Percentiles rank a stretch among this genome's conserved stretches.
Conservation (phyloP, 2,888 invertebrate species). For the Trissoscelio sp. region DNA sequence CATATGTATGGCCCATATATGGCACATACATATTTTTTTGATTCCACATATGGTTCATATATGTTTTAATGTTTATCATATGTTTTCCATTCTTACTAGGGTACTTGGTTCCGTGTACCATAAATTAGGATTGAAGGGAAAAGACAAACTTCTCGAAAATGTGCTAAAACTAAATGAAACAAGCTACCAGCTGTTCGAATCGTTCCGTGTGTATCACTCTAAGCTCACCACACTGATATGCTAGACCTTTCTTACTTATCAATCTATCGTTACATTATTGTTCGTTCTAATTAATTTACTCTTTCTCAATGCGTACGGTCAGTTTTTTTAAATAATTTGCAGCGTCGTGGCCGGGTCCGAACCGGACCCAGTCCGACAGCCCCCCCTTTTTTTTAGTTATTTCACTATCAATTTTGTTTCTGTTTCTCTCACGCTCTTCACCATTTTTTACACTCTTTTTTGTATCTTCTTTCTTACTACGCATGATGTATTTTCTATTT, state of each 20-base stretch:
- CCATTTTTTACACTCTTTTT: conserved; percentile 25
- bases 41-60: too few species aligned
- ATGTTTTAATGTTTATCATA: too few species aligned
- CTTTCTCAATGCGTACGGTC: conserved; percentile 50
- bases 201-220: conserved; percentile 77
- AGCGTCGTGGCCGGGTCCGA: too few species aligned
- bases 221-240: conserved; percentile 83
- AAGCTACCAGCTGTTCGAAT: conserved; percentile 67
- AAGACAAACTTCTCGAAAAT: too few species aligned
- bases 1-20: too few species aligned
- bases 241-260: conserved; percentile 77
- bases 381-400: conserved; percentile 1
- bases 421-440: conserved; percentile 26
- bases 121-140: too few species aligned
- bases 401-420: conserved; percentile 46
- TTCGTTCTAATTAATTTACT: conserved; percentile 61
- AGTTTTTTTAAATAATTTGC: conserved; percentile 34
- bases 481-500: conserved; percentile 53
- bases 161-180: conserved; percentile 40
- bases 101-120: too few species aligned
- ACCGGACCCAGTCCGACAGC: too few species aligned
- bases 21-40: too few species aligned
- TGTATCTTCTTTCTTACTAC: conserved; percentile 36
- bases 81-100: too few species aligned
- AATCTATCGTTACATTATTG: conserved; percentile 74